Percentiles rank a stretch among this genome's conserved stretches.
phyloP scores from a whole-genome alignment of 2,797 vertebrate species.

The Triplophysa bombifrons region DNA sequence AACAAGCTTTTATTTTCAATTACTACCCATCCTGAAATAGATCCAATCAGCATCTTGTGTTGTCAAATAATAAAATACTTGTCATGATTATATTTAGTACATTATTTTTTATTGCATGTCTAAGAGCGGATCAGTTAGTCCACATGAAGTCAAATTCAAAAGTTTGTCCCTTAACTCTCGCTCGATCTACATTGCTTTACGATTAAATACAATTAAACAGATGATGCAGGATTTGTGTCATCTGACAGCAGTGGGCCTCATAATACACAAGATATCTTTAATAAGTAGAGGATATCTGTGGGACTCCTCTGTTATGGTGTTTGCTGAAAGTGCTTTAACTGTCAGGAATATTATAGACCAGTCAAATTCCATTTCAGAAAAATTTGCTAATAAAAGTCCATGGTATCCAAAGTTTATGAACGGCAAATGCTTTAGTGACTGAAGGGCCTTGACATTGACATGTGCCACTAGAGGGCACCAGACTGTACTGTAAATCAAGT shows the following conservation, averaged over 20 bases:
- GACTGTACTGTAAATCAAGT: constrained; percentile 25
- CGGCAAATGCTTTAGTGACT: background rate
- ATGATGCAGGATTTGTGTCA: background rate
- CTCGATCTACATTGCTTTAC: background rate
- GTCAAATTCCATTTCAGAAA: background rate
- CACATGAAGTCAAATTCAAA: too few species aligned
- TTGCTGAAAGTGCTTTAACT: background rate
- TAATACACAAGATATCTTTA: too few species aligned
- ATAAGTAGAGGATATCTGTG: background rate
- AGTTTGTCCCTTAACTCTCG: background rate
- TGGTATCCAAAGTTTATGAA: background rate
- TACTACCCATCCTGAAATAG: constrained; percentile 13
- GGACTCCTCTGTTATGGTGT: background rate
- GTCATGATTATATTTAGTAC: constrained; percentile 6
- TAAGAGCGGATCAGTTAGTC: background rate
- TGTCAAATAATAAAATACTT: constrained; percentile 10
- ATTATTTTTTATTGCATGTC: background rate
- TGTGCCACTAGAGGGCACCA: constrained; percentile 55
- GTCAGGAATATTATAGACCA: background rate
- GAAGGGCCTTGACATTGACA: constrained; percentile 28
- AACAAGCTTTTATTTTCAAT: constrained; percentile 58
- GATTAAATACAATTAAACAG: background rate
- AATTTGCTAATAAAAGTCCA: background rate
- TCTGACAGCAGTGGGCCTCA: too few species aligned
- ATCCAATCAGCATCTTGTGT: constrained; percentile 42